Evolutionary conservation across 2,888 invertebrate genomes (phyloP).

Genomic region (Hypselothyrea guttata): DNA sequence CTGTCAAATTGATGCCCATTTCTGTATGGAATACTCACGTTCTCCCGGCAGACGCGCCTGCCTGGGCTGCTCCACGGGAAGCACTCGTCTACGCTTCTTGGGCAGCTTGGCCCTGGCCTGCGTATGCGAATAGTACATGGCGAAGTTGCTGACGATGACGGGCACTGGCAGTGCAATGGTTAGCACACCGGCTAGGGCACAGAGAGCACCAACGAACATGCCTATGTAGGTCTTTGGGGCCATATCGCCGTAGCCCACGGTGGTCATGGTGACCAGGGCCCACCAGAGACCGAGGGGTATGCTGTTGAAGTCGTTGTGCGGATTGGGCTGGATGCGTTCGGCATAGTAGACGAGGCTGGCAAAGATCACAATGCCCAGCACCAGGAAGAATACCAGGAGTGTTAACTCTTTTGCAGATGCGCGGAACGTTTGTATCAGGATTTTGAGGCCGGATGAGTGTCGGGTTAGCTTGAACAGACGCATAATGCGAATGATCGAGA

Average conservation of each 20-base stretch:
- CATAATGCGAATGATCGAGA: constrained; percentile 98
- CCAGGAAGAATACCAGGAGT: constrained; percentile 97
- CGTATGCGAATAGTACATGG: constrained; percentile 97
- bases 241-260: constrained; percentile 99
- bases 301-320: constrained; percentile 98
- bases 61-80: constrained; percentile 96
- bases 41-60: constrained; percentile 82
- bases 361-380: constrained; percentile 98
- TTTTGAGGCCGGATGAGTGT: constrained; percentile 98
- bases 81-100: constrained; percentile 97
- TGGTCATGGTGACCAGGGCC: constrained; percentile 99
- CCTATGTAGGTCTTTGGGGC: constrained; percentile 98
- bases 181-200: constrained; percentile 98
- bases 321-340: constrained; percentile 96
- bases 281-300: constrained; percentile 99
- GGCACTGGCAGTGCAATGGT: constrained; percentile 99
- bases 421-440: constrained; percentile 98
- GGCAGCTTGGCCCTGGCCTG: constrained; percentile 99
- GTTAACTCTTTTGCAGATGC: constrained; percentile 98
- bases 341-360: constrained; percentile 99
- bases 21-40: constrained; percentile 33
- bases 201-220: constrained; percentile 99
- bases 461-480: constrained; percentile 97
- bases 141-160: constrained; percentile 99
- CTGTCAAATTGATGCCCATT: too few species aligned